Evolutionary conservation across 2,113 vertebrate genomes (phyloP), one percentile per base, ranked within the genome.

Genomic region (Gallinago jamesoni): DNA sequence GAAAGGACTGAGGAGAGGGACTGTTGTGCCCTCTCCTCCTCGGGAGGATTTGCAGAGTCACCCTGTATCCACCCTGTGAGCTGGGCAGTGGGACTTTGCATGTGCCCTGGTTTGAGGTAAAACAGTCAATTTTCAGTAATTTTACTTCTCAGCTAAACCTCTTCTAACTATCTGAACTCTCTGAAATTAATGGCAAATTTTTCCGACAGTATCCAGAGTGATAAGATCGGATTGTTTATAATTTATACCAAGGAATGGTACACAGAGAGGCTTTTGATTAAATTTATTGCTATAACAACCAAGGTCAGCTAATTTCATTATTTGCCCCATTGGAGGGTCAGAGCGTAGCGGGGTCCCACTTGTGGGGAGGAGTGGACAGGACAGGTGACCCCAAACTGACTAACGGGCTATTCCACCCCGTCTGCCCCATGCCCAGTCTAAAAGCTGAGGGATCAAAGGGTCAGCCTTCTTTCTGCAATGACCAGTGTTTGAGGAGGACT

Each of bases 41-140:
- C 0, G 1, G 22, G 31, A 0, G 0, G 59, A 56, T 74, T 63
- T 70, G 55, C 1, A 7, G 77, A 78, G 68, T 68, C 39, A 39
- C 62, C 47, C 10, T 16, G 35, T 7, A 59, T 90, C 16, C 30
- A 33, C 59, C 31, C 41, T 14, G n/a, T 9, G 68, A 82, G 73
- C 10, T 19, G 45, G 27, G 57, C 2, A 0, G 6, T 16, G 56
- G 41, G 35, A 41, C 1, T 2, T 22, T 39, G 33, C 2, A 1
- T 66, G 28, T 66, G 28, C 43, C 63, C 27, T 7, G 28, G 41
- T 31, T 45, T 66, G 63, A 66, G 28, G 39, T 43, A 66, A 66
- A 66, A 66, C 28, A 31, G 28, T 28, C 9, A 10, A 43, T 43
- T 43, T 21, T 43, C 63, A 43, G 63, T 31, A 64, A 64, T 66